These are phyloP conservation scores for Menura novaehollandiae DNA, from an alignment of 2,113 vertebrate species.

Conservation along the genomic window DNA sequence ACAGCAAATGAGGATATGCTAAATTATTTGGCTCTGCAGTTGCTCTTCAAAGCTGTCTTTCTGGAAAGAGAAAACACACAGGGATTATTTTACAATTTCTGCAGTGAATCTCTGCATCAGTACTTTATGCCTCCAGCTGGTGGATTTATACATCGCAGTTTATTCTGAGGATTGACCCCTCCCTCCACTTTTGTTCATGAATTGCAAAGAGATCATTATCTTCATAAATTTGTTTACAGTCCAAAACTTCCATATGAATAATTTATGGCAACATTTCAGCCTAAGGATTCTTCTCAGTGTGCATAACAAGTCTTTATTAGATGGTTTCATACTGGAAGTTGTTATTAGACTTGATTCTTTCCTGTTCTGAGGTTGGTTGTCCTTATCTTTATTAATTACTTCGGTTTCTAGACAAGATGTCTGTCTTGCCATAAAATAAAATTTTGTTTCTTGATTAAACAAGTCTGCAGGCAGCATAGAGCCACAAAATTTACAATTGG, in stretches of 20 bases:
- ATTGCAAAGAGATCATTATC: constrained; percentile 59
- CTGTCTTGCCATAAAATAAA: neutral
- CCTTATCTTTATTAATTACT: constrained; percentile 50
- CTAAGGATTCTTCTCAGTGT: constrained; percentile 36
- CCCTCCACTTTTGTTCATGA: constrained; percentile 37
- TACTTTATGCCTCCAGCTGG: constrained; percentile 15
- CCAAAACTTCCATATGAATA: constrained; percentile 49
- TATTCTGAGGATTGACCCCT: constrained; percentile 48
- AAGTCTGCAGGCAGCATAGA: neutral
- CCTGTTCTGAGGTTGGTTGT: constrained; percentile 1
- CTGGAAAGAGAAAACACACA: neutral
- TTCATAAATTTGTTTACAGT: constrained; percentile 57
- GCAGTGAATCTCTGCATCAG: neutral
- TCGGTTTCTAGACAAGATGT: neutral
- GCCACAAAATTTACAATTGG: neutral
- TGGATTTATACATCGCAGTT: constrained; percentile 8
- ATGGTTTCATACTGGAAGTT: constrained; percentile 21
- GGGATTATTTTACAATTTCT: constrained; percentile 41
- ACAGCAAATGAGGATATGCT: constrained; percentile 5
- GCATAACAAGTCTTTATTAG: constrained; percentile 57
- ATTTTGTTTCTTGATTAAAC: neutral
- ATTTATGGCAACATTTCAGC: constrained; percentile 51
- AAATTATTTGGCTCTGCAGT: constrained; percentile 34
- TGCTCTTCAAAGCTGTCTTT: constrained; percentile 29
- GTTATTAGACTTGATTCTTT: constrained; percentile 14